These are phyloP conservation scores for Pangasius mekongensis DNA, from an alignment of 2,797 vertebrate species.

Conservation along the genomic window DNA sequence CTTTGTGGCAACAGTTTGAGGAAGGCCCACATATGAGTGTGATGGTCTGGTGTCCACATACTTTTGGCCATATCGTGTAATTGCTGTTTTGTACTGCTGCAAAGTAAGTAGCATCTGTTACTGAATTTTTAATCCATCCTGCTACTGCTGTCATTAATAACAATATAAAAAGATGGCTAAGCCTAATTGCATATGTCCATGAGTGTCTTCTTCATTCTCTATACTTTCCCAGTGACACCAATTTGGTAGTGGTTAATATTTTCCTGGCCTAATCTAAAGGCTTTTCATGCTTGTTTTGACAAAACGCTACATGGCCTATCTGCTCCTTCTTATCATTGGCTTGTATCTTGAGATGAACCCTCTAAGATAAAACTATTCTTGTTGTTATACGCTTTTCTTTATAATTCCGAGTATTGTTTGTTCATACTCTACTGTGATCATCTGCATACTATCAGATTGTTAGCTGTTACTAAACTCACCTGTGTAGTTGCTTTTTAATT, in stretches of 20 bases:
- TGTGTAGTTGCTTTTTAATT: neutral
- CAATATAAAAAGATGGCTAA: neutral
- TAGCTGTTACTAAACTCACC: neutral
- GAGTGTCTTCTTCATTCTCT: neutral
- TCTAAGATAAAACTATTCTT: neutral
- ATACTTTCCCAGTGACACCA: neutral
- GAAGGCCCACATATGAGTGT: neutral
- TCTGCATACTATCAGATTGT: conserved; percentile 10
- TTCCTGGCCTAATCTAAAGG: neutral
- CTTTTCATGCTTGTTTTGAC: neutral
- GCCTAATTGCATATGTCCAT: neutral
- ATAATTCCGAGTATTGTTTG: neutral
- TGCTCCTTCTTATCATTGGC: neutral
- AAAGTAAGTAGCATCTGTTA: neutral
- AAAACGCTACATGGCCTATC: neutral
- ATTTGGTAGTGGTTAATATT: too few relatives aligned
- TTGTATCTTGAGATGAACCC: neutral
- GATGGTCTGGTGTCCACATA: neutral
- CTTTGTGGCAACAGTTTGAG: neutral
- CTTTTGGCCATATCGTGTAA: neutral
- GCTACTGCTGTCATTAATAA: neutral
- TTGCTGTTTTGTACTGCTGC: neutral
- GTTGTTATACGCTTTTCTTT: neutral
- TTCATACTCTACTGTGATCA: neutral
- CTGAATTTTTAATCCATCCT: neutral